Evolutionary conservation across 2,113 vertebrate species (phyloP).

Genomic region (Brachyistius frenatus): DNA sequence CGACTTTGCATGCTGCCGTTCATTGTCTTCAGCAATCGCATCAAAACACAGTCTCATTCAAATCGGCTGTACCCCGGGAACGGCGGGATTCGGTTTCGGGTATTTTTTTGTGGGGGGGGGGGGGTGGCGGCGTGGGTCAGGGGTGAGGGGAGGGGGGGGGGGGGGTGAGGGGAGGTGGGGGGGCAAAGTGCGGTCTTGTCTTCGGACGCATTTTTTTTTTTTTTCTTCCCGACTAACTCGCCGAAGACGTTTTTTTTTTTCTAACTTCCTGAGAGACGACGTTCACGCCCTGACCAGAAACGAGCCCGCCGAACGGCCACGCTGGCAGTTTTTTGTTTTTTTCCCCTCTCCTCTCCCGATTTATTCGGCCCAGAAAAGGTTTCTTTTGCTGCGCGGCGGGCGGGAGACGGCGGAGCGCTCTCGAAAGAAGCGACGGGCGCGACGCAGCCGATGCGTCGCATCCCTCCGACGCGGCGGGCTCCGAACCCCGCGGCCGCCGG

Average conservation of each 20-base stretch:
- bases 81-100: constrained; percentile 20
- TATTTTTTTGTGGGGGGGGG: constrained; percentile 24
- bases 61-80: constrained; percentile 36
- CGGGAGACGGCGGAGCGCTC: too few species aligned
- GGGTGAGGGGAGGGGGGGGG: constrained; percentile 39
- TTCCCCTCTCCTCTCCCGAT: too few species aligned
- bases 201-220: constrained; percentile 29
- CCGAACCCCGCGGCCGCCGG: too few species aligned
- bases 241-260: constrained; percentile 29
- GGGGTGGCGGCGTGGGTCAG: too few species aligned
- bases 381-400: too few species aligned
- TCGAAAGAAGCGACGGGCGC: too few species aligned
- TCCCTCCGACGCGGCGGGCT: too few species aligned
- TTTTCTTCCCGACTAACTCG: constrained; percentile 24
- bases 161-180: constrained; percentile 28
- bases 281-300: constrained; percentile 36
- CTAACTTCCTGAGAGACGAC: constrained; percentile 75
- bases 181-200: constrained; percentile 76
- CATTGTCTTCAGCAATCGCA: constrained; percentile 79
- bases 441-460: too few species aligned
- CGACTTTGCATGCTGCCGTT: constrained; percentile 57
- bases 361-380: too few species aligned
- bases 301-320: constrained; percentile 15
- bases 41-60: constrained; percentile 54
- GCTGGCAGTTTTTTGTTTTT: too few species aligned